phyloP scores from a whole-genome alignment of 2,113 vertebrate genomes.

The Athene cunicularia region DNA sequence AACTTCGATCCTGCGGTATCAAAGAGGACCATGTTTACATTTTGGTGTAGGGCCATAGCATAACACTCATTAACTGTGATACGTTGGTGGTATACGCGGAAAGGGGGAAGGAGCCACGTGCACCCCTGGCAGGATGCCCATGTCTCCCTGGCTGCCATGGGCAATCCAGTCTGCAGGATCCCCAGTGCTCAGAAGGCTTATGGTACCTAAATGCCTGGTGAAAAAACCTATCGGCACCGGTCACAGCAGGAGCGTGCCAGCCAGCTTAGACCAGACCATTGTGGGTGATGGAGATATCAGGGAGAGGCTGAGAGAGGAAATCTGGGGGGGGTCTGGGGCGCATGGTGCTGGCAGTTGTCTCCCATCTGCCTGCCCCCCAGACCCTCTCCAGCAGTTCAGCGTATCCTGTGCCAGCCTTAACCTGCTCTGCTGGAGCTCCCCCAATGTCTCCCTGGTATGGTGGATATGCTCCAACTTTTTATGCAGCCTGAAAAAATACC shows the following conservation, averaged over 20 bases:
- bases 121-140: no score
- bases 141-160: background rate
- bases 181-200: background rate
- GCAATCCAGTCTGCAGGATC: background rate
- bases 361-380: no score
- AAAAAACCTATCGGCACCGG: background rate
- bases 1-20: accelerated
- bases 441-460: background rate
- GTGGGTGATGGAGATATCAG: background rate
- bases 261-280: background rate
- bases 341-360: accelerated
- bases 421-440: background rate
- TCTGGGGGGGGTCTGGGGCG: background rate
- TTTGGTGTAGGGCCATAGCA: background rate
- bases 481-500: accelerated
- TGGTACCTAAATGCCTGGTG: background rate
- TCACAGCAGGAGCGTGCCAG: background rate
- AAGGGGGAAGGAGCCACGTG: background rate
- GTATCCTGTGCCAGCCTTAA: background rate
- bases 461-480: background rate
- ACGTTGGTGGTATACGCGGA: accelerated
- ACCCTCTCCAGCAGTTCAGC: background rate
- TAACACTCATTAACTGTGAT: background rate
- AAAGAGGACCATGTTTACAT: background rate
- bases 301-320: background rate